Conservation (phyloP, 2,888 invertebrate genomes). For the Clepsis dumicolana region DNA sequence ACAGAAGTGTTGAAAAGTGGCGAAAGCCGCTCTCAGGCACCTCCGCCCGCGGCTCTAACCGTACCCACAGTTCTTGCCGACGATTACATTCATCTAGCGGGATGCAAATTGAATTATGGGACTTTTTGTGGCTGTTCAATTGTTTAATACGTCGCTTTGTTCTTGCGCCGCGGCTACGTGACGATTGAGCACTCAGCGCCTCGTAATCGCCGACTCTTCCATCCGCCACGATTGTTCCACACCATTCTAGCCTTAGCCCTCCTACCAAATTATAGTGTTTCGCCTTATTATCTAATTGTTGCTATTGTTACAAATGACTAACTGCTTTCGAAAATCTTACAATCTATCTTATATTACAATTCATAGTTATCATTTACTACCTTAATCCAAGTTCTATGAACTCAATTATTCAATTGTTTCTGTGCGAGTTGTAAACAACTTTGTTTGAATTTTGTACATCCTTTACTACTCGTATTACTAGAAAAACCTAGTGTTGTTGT, state of each 20-base stretch:
- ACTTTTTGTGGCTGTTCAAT: conserved; percentile 82
- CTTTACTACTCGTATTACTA: neutral
- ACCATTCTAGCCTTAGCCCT: conserved; percentile 68
- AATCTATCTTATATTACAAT: conserved; percentile 55
- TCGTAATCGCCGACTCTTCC: conserved; percentile 73
- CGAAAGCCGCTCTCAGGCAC: conserved; percentile 80
- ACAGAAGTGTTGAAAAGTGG: conserved; percentile 83
- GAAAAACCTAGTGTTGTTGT: conserved; percentile 48
- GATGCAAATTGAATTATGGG: conserved; percentile 86
- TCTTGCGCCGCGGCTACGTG: conserved; percentile 79
- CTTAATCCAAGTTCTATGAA: conserved; percentile 22
- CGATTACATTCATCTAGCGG: conserved; percentile 81
- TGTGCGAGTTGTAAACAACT: neutral
- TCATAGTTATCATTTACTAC: conserved; percentile 44
- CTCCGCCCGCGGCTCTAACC: conserved; percentile 73
- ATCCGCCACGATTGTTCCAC: conserved; percentile 70
- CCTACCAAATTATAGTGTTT: conserved; percentile 81
- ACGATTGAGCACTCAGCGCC: conserved; percentile 78
- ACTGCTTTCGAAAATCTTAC: conserved; percentile 56
- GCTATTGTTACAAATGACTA: conserved; percentile 75
- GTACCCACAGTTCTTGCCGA: conserved; percentile 70
- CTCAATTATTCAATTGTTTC: conserved; percentile 14
- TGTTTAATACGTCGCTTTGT: conserved; percentile 81
- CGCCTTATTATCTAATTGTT: conserved; percentile 82
- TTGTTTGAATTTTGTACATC: neutral